Evolutionary conservation across 1,140 invertebrate species (phyloP).

Genomic region (Heliconius melpomene): DNA sequence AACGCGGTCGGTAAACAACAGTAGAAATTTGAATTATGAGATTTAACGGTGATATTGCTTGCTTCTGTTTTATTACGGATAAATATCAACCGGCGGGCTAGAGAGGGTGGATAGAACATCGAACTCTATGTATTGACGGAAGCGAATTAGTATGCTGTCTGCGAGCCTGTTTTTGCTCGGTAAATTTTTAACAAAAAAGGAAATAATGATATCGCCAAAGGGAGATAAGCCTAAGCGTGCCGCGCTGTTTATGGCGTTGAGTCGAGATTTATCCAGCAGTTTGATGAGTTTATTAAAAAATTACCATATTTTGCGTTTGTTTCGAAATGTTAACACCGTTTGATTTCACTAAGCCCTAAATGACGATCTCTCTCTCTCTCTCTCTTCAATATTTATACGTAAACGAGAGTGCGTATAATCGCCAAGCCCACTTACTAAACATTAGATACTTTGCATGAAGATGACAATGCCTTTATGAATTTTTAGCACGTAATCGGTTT

Average conservation of each 20-base stretch:
- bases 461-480: conserved; percentile 70
- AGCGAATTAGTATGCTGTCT: conserved; percentile 65
- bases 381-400: conserved; percentile 27
- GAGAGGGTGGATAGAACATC: conserved; percentile 42
- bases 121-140: conserved; percentile 72
- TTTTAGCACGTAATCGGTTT: conserved; percentile 73
- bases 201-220: conserved; percentile 78
- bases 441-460: conserved; percentile 52
- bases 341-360: background rate
- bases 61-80: conserved; percentile 69
- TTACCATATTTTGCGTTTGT: conserved; percentile 31
- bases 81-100: conserved; percentile 65
- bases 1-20: conserved; percentile 67
- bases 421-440: conserved; percentile 53
- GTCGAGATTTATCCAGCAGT: conserved; percentile 57
- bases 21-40: conserved; percentile 76
- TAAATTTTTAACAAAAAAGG: conserved; percentile 73
- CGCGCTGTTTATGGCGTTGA: conserved; percentile 68
- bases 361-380: background rate
- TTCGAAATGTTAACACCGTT: conserved; percentile 26
- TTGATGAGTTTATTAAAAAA: conserved; percentile 52
- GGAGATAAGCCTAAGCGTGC: conserved; percentile 70
- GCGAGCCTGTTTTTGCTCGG: conserved; percentile 69
- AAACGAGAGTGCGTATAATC: conserved; percentile 32
- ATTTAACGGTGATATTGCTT: conserved; percentile 67